Evolutionary conservation across 92 coral and sea anemone genomes (phyloP), one percentile per base, ranked within the genome.

Genomic region (Muricea muricata): DNA sequence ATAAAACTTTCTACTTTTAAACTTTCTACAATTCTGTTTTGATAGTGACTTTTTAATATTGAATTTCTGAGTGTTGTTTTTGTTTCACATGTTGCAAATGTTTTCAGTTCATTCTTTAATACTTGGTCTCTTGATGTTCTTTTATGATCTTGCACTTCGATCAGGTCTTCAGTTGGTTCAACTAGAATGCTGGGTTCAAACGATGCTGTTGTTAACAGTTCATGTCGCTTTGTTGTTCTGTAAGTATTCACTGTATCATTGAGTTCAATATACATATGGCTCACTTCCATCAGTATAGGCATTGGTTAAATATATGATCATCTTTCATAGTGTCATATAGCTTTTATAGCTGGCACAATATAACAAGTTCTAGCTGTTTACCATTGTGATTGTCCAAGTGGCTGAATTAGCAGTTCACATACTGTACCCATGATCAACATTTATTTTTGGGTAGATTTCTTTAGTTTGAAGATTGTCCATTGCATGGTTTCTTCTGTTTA

Each of bases 401-500:
- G 42, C 9, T 37, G 42, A 4, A 4, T 37, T 37, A 4, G 4
- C 5, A 37, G 42, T 37, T 54, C 61, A 14, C 15, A 54, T 54
- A 54, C 61, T n/a, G n/a, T n/a, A n/a, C n/a, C n/a, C n/a, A n/a
- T n/a, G n/a, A 54, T 54, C 20, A 25, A 25, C n/a, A 54, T 54
- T 54, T 20, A 25, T 54, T 5, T 20, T 54, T 25, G 7, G 20
- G 15, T 54, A 24, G 25, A 54, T 54, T 54, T 54, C 61, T 54
- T 54, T 54, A 54, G 20, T 54, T 54, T 54, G 20, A 25, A 54
- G 61, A 54, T 54, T 54, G 20, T 54, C 61, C 15, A 7, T 54
- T 54, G 61, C 61, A 54, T 54, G 61, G 61, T 54, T n/a, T 54
- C 61, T 54, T 54, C 61, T 54, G 61, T n/a, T 54, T 17, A 54